Base-by-base conservation (phyloP, 2,888 invertebrate species). In the Rotaria magnacalcarata region DNA sequence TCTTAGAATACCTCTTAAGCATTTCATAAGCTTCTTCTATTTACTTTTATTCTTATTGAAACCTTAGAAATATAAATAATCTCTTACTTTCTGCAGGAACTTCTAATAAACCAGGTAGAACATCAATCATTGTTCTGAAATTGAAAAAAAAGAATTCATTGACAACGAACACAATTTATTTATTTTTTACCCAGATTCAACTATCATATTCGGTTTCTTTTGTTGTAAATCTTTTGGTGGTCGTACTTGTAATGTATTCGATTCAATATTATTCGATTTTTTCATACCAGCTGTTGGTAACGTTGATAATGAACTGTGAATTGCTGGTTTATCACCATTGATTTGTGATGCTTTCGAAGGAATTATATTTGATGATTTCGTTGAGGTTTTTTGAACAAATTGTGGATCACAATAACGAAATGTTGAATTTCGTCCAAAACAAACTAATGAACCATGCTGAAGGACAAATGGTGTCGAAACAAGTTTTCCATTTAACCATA, bases 391-490 rank as follows among this genome's bases (percentile, higher is more conserved):
- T n/a, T 19, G 24, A 80, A 80, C 80, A 16, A 47, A 80, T 80
- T 43, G 47, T 47, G 92, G 91, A 88, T 92, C 92, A 85, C 91
- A 89, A 89, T 93, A 93, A 86, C 92, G 90, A 90, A 93, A 93
- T 84, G 92, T 89, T 88, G 92, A 91, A 52, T 90, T 88, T 87
- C 91, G 91, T 34, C 92, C 93, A 88, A 93, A 92, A 86, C 91
- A 91, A 84, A 92, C 91, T 87, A 91, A 91, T 90, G 91, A 92
- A 80, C 91, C 91, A 88, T 91, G 89, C 86, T 95, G 95, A 87
- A 98, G 92, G 89, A 96, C 94, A 85, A 80, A 80, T 80, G 80
- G 80, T 80, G 43, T 43, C 11, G 43, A 47, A n/a, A 80, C 24
- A 24, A 80, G 47, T 80, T 80, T 80, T 0, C 80, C 80, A 80